phyloP scores from a whole-genome alignment of 2,113 vertebrate genomes.

The Hippocampus guttulatus region DNA sequence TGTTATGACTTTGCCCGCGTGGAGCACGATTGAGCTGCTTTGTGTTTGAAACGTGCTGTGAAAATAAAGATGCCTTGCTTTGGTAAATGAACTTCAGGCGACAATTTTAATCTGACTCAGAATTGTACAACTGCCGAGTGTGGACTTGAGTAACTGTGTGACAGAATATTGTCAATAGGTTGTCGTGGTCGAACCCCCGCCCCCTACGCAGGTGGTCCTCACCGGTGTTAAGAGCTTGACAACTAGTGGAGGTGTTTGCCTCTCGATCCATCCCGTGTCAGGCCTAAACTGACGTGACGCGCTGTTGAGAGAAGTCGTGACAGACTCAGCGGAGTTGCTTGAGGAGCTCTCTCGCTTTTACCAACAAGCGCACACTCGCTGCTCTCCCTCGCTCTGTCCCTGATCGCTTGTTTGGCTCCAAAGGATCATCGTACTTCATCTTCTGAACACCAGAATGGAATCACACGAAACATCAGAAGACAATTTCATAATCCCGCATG shows the following conservation, averaged over 20 bases:
- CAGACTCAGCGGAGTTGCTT: slow-evolving; percentile 48
- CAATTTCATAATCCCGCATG: slow-evolving; percentile 23
- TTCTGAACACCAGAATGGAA: slow-evolving; percentile 26
- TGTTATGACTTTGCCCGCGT: too few relatives aligned
- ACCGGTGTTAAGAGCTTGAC: background rate
- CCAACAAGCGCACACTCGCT: slow-evolving; percentile 10
- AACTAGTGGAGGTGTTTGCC: slow-evolving; percentile 20
- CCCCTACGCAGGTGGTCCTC: slow-evolving; percentile 8
- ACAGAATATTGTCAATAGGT: background rate
- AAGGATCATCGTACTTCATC: slow-evolving; percentile 23
- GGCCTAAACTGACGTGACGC: slow-evolving; percentile 64
- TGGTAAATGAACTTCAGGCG: too few relatives aligned
- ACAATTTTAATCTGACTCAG: background rate
- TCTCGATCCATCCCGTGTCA: slow-evolving; percentile 41
- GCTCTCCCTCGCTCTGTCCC: background rate
- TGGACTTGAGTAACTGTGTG: too few relatives aligned
- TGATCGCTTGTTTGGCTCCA: slow-evolving; percentile 9
- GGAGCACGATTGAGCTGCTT: too few relatives aligned
- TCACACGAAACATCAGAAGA: slow-evolving; percentile 25
- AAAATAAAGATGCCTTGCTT: too few relatives aligned
- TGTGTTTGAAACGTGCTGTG: too few relatives aligned
- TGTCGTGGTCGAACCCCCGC: background rate
- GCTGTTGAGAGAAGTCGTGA: slow-evolving; percentile 51
- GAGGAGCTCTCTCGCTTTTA: slow-evolving; percentile 31
- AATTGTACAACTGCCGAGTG: background rate